Evolutionary conservation across 2,888 invertebrate genomes (phyloP).

Genomic region (Caenorhabditis sp.): DNA sequence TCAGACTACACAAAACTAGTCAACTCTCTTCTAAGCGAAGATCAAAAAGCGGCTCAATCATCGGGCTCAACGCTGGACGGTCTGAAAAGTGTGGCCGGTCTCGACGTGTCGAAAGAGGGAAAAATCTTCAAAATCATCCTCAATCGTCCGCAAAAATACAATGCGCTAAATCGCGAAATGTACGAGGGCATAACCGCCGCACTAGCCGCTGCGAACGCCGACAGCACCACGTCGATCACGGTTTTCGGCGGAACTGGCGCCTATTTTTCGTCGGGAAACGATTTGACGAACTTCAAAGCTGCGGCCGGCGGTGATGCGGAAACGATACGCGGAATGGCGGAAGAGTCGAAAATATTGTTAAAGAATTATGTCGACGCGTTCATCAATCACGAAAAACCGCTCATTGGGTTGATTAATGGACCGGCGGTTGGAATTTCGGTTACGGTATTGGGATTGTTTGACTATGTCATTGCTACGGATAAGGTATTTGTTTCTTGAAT

Average conservation of each 20-base stretch:
- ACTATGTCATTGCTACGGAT: constrained; percentile 87
- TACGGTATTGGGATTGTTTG: constrained; percentile 85
- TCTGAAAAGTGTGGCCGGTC: constrained; percentile 38
- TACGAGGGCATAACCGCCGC: constrained; percentile 52
- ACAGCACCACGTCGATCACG: constrained; percentile 78
- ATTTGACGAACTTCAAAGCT: constrained; percentile 74
- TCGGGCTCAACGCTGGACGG: constrained; percentile 43
- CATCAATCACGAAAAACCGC: constrained; percentile 86
- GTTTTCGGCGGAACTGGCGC: constrained; percentile 82
- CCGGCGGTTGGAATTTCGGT: constrained; percentile 90
- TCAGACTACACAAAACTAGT: constrained; percentile 74
- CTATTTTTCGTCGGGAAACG: constrained; percentile 87
- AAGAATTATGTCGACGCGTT: constrained; percentile 75
- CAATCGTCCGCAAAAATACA: constrained; percentile 66
- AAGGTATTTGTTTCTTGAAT: constrained; percentile 69
- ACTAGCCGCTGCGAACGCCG: constrained; percentile 71
- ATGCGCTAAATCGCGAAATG: constrained; percentile 68
- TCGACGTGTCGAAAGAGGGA: constrained; percentile 52
- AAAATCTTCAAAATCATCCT: constrained; percentile 63
- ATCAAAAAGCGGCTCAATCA: constrained; percentile 32
- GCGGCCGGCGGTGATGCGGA: constrained; percentile 50
- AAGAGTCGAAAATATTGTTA: constrained; percentile 53
- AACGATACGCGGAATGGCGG: constrained; percentile 55
- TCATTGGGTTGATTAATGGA: constrained; percentile 89
- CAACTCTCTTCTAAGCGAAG: constrained; percentile 68